phyloP scores from a whole-genome alignment of 1,140 invertebrate genomes.

The Hyles vespertilio region DNA sequence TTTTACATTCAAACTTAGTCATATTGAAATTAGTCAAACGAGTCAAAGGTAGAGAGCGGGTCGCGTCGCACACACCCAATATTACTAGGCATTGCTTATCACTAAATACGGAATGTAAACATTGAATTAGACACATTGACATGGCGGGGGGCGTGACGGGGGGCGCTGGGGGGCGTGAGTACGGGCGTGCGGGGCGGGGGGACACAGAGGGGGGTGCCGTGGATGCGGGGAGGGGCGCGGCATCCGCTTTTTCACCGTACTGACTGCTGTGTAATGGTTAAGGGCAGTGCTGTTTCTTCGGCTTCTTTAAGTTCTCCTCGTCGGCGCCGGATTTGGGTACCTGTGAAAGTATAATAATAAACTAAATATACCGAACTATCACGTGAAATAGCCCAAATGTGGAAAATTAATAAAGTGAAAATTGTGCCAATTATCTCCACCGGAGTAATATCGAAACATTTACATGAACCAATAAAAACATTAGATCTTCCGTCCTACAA shows the following conservation, averaged over 20 bases:
- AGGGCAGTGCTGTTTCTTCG: slow-evolving; percentile 83
- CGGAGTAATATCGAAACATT: too few species aligned
- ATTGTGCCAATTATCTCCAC: too few species aligned
- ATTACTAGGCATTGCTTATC: background rate
- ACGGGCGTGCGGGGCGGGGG: slow-evolving; percentile 30
- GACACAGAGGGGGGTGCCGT: slow-evolving; percentile 24
- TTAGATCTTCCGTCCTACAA: too few species aligned
- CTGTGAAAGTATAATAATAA: slow-evolving; percentile 19
- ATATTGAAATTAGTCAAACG: too few species aligned
- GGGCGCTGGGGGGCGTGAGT: background rate
- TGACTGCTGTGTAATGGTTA: slow-evolving; percentile 67
- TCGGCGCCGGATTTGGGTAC: slow-evolving; percentile 89
- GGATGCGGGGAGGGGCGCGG: slow-evolving; percentile 29
- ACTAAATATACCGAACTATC: too few species aligned
- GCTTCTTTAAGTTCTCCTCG: slow-evolving; percentile 89
- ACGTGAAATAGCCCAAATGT: too few species aligned
- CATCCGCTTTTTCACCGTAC: slow-evolving; percentile 64
- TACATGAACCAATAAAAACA: too few species aligned
- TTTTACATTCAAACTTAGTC: too few species aligned
- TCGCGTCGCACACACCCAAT: background rate
- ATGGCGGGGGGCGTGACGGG: background rate
- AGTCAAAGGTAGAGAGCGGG: too few species aligned
- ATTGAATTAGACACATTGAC: too few species aligned
- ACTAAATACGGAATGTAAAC: background rate
- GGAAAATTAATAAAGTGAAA: too few species aligned